These are phyloP conservation scores for Sphaerophoria rueppellii DNA, from an alignment of 2,888 invertebrate species.

Conservation along the genomic window DNA sequence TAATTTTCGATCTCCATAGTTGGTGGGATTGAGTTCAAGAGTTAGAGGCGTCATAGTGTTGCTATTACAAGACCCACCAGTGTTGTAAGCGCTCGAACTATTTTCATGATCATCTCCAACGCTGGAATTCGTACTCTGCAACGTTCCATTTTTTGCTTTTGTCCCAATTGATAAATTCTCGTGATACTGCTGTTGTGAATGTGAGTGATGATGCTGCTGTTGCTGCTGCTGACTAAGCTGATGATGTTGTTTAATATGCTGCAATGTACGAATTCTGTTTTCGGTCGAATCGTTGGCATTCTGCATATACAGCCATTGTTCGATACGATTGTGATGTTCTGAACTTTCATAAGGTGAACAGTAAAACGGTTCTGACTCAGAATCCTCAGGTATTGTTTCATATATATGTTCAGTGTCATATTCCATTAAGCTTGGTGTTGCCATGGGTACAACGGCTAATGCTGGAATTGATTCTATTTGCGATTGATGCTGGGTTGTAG, in stretches of 20 bases:
- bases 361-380: conserved; percentile 85
- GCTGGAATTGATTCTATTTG: no score
- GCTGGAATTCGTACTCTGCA: conserved; percentile 75
- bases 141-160: conserved; percentile 73
- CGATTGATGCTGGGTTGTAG: not conserved
- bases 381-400: conserved; percentile 86
- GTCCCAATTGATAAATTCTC: conserved; percentile 49
- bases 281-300: conserved; percentile 39
- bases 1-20: conserved; percentile 60
- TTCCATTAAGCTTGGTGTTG: conserved; percentile 74
- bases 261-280: conserved; percentile 42
- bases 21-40: conserved; percentile 81
- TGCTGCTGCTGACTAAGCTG: conserved; percentile 56
- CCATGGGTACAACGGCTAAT: no score
- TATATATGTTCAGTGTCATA: conserved; percentile 86
- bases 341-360: conserved; percentile 85
- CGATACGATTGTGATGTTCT: conserved; percentile 76
- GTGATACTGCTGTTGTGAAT: conserved; percentile 56
- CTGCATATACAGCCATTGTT: conserved; percentile 80
- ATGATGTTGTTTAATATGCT: conserved; percentile 55
- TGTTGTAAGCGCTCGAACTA: conserved; percentile 82
- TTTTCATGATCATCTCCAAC: conserved; percentile 84
- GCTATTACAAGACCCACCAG: conserved; percentile 87
- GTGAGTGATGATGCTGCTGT: conserved; percentile 47
- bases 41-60: conserved; percentile 84